Evolutionary conservation across 2,113 vertebrate genomes (phyloP), one percentile per base, ranked within the genome.

Genomic region (Mionectes macconnelli): DNA sequence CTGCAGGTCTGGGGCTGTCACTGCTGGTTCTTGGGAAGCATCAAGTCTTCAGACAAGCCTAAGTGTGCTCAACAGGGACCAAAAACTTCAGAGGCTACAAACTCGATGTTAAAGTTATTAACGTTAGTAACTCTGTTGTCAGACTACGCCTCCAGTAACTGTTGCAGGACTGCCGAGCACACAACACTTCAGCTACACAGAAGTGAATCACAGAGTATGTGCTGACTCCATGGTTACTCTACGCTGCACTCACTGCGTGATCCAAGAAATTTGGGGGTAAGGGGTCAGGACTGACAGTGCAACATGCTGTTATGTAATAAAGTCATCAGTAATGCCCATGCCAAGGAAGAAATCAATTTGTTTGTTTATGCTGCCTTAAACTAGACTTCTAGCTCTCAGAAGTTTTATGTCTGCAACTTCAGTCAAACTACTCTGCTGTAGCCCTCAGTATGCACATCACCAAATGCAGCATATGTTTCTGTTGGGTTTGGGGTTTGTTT

Each of bases 191-290:
- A 84, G 25, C 31, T 25, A 8, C 0, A 60, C 16, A 55, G 42
- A 83, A 68, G 50, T 10, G 25, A 90, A 79, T 45, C n/a, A 18
- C 0, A 2, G 4, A 90, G 45, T 11, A 50, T 23, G 31, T n/a
- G 17, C 40, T 42, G 55, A 42, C 42, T 80, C 53, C 55, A 14
- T 4, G 14, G 33, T 23, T 59, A 73, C 31, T 47, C 59, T n/a
- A 49, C 73, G 55, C 31, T 13, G 40, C 22, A 52, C 0, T 2
- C 10, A 14, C 0, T 31, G 55, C 37, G 33, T 0, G 19, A n/a
- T 31, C 14, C 14, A 77, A 37, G 63, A 57, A 84, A 87, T 23
- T 19, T 14, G 28, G 9, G 30, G 23, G 10, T 3, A 27, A 64
- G 33, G 31, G 84, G 24, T 20, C 23, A 55, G 10, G 39, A 60